These are phyloP conservation scores for Natator depressus DNA, from an alignment of 2,113 vertebrate genomes.

Conservation along the genomic window DNA sequence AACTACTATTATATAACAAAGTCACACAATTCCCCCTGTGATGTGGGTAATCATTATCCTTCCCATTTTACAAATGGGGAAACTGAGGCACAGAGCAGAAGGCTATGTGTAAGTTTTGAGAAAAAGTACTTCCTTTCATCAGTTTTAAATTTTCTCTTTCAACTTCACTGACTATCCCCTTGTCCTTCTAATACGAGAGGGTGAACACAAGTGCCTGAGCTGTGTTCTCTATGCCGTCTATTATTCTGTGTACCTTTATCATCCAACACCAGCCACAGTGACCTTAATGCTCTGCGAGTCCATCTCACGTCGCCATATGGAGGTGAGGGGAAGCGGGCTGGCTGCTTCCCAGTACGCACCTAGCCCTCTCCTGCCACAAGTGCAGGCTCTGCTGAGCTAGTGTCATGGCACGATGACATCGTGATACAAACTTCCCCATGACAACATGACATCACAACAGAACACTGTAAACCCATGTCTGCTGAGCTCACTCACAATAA, in stretches of 20 bases:
- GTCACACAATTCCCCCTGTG: rapidly evolving
- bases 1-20: rapidly evolving
- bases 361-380: background rate
- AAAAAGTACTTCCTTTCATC: background rate
- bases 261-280: background rate
- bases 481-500: background rate
- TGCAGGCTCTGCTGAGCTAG: background rate
- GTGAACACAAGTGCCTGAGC: background rate
- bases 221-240: background rate
- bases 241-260: background rate
- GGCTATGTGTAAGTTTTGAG: background rate
- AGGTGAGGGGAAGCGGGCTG: background rate
- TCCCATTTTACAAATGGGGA: background rate
- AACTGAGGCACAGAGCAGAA: background rate
- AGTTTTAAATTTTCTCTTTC: background rate
- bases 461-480: background rate
- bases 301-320: background rate
- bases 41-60: background rate
- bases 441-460: background rate
- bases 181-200: background rate
- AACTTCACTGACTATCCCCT: rapidly evolving
- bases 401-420: background rate
- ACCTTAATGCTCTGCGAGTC: background rate
- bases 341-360: background rate
- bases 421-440: background rate